Evolutionary conservation across 2,888 invertebrate genomes (phyloP), one percentile per base, ranked within the genome.

Genomic region (Netelia virgata): DNA sequence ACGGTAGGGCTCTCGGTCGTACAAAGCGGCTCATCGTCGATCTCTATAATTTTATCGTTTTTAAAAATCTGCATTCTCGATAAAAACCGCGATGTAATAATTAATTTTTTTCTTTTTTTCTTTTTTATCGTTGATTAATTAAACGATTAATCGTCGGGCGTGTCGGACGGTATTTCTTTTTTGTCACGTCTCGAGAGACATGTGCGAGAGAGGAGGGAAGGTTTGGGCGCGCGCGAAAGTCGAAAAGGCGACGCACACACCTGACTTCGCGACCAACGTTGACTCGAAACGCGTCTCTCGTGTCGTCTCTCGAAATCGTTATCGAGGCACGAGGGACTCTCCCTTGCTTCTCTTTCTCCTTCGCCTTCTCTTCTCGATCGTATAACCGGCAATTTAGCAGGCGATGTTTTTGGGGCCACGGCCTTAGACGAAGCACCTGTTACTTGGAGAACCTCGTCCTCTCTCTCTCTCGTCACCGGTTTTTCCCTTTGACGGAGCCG

Each of bases 341-440:
- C 28, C 20, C 47, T 43, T 36, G 36, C 5, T 43, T 1, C 59
- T 41, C 23, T 14, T 6, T 59, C 18, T 50, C 64, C 41, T n/a
- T n/a, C n/a, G n/a, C n/a, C n/a, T n/a, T n/a, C 41, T 41, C 64
- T 64, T 20, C 5, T 20, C 61, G 3, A 9, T 41, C 5, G 64
- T 64, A 64, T 16, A 86, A 89, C 88, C 88, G 86, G 89, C 88
- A 90, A 90, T 90, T 89, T 84, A 53, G 68, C 73, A 16, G 20
- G 36, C 47, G 55, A 41, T 69, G 66, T 76, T 74, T 57, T 87
- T 88, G 85, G 87, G 86, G 83, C 88, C 86, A 79, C 86, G 82
- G 79, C 78, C 88, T 73, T 28, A 28, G 28, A 77, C 79, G 85
- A 85, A 87, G 88, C 90, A 90, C 90, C 90, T 90, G 89, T 90